phyloP scores from a whole-genome alignment of 2,888 invertebrate genomes.

The Lysandra bellargus region DNA sequence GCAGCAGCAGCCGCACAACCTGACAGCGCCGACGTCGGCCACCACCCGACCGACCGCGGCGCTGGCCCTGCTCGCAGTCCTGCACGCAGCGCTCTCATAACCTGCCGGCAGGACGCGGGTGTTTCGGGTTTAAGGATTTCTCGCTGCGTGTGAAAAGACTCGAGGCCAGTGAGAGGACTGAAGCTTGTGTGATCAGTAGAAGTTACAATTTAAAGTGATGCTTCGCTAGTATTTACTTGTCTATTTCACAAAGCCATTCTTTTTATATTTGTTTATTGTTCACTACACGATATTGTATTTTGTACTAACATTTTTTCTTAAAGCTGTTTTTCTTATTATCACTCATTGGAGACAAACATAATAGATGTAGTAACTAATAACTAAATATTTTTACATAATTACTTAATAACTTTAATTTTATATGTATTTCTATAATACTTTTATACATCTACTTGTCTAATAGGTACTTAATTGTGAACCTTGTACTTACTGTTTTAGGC shows the following conservation, averaged over 20 bases:
- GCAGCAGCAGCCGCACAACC: constrained; percentile 43
- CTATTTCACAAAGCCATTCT: not conserved
- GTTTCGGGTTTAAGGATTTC: not conserved
- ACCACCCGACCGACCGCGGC: not conserved
- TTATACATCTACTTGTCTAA: too few species aligned
- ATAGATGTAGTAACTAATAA: too few species aligned
- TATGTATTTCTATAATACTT: too few species aligned
- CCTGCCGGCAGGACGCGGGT: not conserved
- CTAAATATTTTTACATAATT: too few species aligned
- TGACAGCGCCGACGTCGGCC: not conserved
- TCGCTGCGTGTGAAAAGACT: not conserved
- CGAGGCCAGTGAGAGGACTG: not conserved
- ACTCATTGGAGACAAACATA: not conserved
- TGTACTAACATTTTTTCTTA: not conserved
- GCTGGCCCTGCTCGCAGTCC: not conserved
- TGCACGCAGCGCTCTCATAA: not conserved
- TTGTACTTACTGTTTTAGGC: not conserved
- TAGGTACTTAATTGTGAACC: not conserved
- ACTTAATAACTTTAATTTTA: too few species aligned
- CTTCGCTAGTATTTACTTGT: constrained; percentile 1
- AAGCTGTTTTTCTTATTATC: not conserved
- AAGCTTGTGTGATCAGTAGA: constrained; percentile 6
- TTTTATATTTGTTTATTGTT: not conserved
- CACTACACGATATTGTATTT: not conserved
- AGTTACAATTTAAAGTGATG: not conserved